Evolutionary conservation across 2,797 vertebrate genomes (phyloP).

Genomic region (Poecilia picta): DNA sequence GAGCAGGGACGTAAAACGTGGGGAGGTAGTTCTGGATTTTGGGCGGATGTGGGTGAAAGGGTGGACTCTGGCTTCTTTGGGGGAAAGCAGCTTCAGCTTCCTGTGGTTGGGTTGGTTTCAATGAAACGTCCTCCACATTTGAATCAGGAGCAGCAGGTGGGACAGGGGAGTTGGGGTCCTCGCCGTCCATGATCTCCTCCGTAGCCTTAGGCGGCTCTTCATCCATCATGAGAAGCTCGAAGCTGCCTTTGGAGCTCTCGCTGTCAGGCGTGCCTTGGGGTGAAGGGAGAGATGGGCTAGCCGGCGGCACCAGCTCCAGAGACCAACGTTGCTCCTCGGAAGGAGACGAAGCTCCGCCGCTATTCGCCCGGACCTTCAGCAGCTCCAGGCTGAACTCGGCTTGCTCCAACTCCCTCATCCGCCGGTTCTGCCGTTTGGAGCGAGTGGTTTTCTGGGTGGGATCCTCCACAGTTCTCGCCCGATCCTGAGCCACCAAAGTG

Average conservation of each 20-base stretch:
- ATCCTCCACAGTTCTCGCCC: constrained; percentile 78
- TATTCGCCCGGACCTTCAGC: constrained; percentile 91
- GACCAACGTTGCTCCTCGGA: constrained; percentile 90
- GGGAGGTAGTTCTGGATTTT: constrained; percentile 84
- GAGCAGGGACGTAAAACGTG: constrained; percentile 89
- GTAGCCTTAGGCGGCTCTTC: constrained; percentile 76
- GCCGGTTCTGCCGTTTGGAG: constrained; percentile 93
- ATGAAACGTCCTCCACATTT: constrained; percentile 38
- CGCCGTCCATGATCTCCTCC: constrained; percentile 62
- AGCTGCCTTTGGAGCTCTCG: constrained; percentile 92
- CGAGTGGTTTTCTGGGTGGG: constrained; percentile 91
- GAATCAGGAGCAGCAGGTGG: constrained; percentile 18
- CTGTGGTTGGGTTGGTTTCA: constrained; percentile 27
- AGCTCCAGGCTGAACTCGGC: constrained; percentile 96
- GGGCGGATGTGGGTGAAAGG: constrained; percentile 53
- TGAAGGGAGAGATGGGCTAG: constrained; percentile 74
- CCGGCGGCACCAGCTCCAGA: constrained; percentile 76
- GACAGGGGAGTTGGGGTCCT: constrained; percentile 63
- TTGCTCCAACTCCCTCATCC: constrained; percentile 96
- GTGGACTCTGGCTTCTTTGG: constrained; percentile 18
- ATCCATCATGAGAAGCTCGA: constrained; percentile 87
- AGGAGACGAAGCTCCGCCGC: constrained; percentile 82
- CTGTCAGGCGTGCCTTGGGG: constrained; percentile 91
- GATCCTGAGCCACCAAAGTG: constrained; percentile 81
- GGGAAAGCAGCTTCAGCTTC: constrained; percentile 25